A percentile compares a stretch with the other conserved stretches of the same genome.
Conservation (phyloP, 2,113 vertebrate genomes). For the Trematocara nigrifrons region DNA sequence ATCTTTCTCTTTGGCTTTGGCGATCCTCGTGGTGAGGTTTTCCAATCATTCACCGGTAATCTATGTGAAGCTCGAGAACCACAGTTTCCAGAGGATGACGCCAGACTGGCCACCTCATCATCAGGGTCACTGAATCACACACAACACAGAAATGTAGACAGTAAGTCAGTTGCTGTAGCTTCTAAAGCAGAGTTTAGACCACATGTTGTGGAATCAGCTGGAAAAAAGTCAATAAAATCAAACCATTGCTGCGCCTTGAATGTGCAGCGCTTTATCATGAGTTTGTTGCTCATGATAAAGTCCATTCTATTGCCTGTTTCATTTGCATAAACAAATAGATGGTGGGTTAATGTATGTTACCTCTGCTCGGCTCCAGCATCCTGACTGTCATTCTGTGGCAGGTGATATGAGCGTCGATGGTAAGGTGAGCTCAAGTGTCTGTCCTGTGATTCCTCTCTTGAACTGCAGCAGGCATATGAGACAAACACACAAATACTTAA, state of each 20-base stretch:
- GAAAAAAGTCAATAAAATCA: not conserved
- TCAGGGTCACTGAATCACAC: conserved; percentile 83
- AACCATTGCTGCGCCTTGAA: not conserved
- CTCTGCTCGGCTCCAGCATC: conserved; percentile 90
- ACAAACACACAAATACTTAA: not conserved
- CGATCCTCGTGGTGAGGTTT: conserved; percentile 85
- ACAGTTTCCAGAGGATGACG: conserved; percentile 82
- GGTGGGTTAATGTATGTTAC: conserved; percentile 52
- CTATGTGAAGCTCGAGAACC: conserved; percentile 82
- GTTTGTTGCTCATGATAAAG: not conserved
- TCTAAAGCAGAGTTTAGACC: not conserved
- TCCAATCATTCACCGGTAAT: conserved; percentile 93
- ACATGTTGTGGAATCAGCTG: not conserved
- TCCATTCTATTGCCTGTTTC: not conserved
- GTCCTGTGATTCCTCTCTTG: conserved; percentile 87
- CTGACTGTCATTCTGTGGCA: conserved; percentile 87
- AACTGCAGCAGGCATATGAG: conserved; percentile 59
- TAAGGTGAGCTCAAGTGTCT: conserved; percentile 85
- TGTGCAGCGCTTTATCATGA: not conserved
- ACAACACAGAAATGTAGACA: not conserved
- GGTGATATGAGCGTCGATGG: conserved; percentile 84
- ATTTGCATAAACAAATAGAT: not conserved
- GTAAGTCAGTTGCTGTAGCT: not conserved
- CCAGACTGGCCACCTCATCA: conserved; percentile 89
- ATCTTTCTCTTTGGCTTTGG: conserved; percentile 88